Percentiles rank a stretch among this genome's conserved stretches.
phyloP scores from a whole-genome alignment of 2,888 invertebrate species.

The Acanthococcus lagerstroemiae region DNA sequence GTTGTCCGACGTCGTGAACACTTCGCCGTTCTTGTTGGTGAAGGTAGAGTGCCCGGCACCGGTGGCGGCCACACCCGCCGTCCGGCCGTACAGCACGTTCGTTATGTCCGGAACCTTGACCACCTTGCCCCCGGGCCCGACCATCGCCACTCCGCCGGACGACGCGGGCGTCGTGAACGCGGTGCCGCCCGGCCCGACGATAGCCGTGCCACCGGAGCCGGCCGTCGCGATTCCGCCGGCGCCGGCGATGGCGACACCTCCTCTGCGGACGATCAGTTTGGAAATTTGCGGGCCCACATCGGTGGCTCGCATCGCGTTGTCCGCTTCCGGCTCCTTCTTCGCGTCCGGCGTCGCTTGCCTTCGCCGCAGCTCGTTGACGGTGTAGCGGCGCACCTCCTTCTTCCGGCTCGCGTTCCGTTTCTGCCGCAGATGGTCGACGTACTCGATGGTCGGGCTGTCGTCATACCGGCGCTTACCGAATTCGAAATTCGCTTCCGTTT shows the following conservation, averaged over 20 bases:
- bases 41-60: conserved; percentile 20
- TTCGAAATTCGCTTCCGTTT: neutral
- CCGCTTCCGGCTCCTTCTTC: neutral
- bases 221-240: conserved; percentile 74
- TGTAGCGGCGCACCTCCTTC: neutral
- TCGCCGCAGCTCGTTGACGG: neutral
- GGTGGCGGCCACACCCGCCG: conserved; percentile 1
- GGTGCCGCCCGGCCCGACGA: conserved; percentile 66
- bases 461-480: neutral
- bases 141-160: conserved; percentile 58
- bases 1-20: conserved; percentile 24
- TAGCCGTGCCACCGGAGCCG: conserved; percentile 67
- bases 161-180: conserved; percentile 54
- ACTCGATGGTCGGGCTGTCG: neutral
- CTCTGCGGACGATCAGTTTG: conserved; percentile 56
- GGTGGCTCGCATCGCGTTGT: conserved; percentile 4
- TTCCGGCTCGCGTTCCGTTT: neutral
- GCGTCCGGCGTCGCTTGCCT: too few relatives aligned
- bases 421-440: neutral
- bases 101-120: conserved; percentile 40
- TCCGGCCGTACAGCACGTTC: conserved; percentile 21
- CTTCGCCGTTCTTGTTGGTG: conserved; percentile 14
- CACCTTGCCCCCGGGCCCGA: conserved; percentile 62
- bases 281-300: conserved; percentile 37
- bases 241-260: conserved; percentile 70